Percentiles rank a stretch among this genome's conserved stretches.
Evolutionary conservation across 2,888 invertebrate genomes (phyloP).

Genomic region (Pheosia gnoma): DNA sequence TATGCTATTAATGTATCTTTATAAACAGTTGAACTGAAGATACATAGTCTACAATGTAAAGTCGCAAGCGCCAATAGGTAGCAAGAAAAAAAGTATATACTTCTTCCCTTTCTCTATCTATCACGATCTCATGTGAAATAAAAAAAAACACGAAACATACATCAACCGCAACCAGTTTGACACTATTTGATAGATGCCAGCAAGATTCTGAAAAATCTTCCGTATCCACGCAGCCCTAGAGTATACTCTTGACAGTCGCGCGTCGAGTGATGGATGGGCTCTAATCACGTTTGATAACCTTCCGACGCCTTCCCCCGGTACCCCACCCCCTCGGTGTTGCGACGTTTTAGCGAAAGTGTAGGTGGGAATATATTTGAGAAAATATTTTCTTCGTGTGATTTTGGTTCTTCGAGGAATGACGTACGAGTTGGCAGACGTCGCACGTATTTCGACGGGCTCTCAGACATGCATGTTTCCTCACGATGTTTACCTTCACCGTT

Average conservation of each 20-base stretch:
- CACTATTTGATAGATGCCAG: conserved; percentile 35
- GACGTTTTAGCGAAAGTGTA: conserved; percentile 56
- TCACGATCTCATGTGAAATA: no score
- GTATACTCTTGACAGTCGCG: conserved; percentile 55
- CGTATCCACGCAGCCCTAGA: conserved; percentile 49
- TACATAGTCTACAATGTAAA: background rate
- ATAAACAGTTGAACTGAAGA: background rate
- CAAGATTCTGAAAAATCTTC: conserved; percentile 62
- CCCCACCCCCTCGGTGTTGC: conserved; percentile 38
- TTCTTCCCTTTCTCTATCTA: no score
- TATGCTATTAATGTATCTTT: background rate
- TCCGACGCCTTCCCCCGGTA: conserved; percentile 56
- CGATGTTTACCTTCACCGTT: no score
- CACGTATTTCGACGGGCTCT: no score
- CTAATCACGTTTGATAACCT: conserved; percentile 80
- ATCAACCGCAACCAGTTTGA: conserved; percentile 11
- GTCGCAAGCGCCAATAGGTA: background rate
- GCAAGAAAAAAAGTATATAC: background rate
- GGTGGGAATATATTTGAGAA: conserved; percentile 31
- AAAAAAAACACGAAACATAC: background rate
- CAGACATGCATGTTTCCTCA: no score
- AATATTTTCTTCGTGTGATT: background rate
- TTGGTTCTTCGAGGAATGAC: background rate
- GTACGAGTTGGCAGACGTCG: no score
- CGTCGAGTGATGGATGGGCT: conserved; percentile 73